These are phyloP conservation scores for Tryphoninae sp. DNA, from an alignment of 2,888 invertebrate species.

Conservation along the genomic window DNA sequence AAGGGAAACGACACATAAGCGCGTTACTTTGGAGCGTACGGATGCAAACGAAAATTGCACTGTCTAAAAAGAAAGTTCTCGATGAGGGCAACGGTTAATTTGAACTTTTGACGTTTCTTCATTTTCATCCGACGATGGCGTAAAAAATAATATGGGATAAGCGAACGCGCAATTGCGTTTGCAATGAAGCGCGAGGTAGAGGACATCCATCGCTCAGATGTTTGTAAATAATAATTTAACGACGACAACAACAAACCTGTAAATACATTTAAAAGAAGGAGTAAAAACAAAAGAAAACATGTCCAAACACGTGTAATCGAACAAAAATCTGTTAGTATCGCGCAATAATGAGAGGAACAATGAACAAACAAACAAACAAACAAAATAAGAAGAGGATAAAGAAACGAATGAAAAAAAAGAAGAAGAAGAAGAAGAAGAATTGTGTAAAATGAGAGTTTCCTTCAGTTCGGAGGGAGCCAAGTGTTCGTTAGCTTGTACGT, in stretches of 20 bases:
- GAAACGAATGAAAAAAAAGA: conserved; percentile 1
- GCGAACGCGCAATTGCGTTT: conserved; percentile 14
- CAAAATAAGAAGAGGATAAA: conserved; percentile 3
- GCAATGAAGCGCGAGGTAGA: conserved; percentile 2
- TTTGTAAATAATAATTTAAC: conserved; percentile 11
- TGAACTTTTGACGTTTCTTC: not conserved
- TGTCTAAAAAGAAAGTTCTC: not conserved
- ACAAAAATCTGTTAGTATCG: conserved; percentile 45
- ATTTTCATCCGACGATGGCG: not conserved
- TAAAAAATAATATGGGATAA: conserved; percentile 1
- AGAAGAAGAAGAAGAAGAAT: conserved; percentile 22
- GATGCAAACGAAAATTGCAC: not conserved
- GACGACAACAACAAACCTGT: conserved; percentile 33
- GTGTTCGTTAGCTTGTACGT: conserved; percentile 63
- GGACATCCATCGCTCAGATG: conserved; percentile 40
- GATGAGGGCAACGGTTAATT: not conserved
- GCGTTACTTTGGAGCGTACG: not conserved
- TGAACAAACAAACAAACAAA: conserved; percentile 7
- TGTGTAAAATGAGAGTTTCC: conserved; percentile 46
- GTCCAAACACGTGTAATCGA: conserved; percentile 27
- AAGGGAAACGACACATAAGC: not conserved
- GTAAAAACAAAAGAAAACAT: conserved; percentile 19
- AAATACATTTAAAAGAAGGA: conserved; percentile 43
- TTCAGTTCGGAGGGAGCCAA: conserved; percentile 50
- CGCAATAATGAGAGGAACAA: conserved; percentile 54